Conservation (phyloP, 2,888 invertebrate genomes). For the Nipponacmea schrenckii region DNA sequence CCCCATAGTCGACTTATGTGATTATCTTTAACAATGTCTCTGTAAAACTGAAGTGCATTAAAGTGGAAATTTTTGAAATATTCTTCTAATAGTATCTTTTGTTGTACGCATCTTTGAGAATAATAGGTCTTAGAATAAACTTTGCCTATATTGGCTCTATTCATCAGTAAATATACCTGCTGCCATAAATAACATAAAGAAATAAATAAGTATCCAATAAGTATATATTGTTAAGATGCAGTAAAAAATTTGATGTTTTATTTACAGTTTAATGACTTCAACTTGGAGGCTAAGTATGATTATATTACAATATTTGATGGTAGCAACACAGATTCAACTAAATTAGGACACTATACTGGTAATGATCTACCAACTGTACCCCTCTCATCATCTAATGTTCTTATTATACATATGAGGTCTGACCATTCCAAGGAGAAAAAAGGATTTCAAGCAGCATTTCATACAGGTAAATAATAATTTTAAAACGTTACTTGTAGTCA, state of each 20-base stretch:
- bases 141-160: too few relatives aligned
- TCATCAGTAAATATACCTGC: too few relatives aligned
- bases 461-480: constrained; percentile 36
- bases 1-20: too few relatives aligned
- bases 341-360: constrained; percentile 39
- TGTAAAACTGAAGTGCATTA: too few relatives aligned
- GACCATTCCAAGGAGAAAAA: constrained; percentile 43
- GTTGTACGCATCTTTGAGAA: not conserved
- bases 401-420: constrained; percentile 47
- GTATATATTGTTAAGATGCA: not conserved
- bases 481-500: too few relatives aligned
- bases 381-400: constrained; percentile 42
- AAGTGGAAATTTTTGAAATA: too few relatives aligned
- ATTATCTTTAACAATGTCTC: too few relatives aligned
- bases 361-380: constrained; percentile 29
- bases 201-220: too few relatives aligned
- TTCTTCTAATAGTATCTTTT: too few relatives aligned
- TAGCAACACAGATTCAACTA: constrained; percentile 28
- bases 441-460: constrained; percentile 51
- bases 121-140: too few relatives aligned
- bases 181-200: too few relatives aligned
- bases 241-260: not conserved
- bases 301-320: constrained; percentile 49
- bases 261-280: constrained; percentile 46
- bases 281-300: constrained; percentile 49